phyloP scores from a whole-genome alignment of 1,140 invertebrate genomes.

The Arion vulgaris region DNA sequence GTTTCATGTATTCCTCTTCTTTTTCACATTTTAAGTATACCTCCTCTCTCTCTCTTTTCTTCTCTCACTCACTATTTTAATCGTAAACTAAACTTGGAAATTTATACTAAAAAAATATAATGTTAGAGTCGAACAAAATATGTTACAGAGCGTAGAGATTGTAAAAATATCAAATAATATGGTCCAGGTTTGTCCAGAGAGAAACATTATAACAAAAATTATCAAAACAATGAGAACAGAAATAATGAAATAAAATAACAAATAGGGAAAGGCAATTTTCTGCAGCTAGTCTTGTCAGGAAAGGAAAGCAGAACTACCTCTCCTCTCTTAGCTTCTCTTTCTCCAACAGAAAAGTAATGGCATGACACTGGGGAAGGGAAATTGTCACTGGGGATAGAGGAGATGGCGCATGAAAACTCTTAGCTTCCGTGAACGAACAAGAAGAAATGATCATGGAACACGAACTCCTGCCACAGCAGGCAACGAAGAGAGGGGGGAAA shows the following conservation, averaged over 20 bases:
- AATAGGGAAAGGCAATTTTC: conserved; percentile 5
- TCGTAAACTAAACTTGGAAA: too few species aligned
- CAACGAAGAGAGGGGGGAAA: background rate
- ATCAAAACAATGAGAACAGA: conserved; percentile 1
- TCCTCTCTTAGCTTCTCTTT: background rate
- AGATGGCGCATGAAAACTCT: background rate
- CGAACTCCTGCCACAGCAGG: background rate
- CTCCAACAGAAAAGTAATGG: background rate
- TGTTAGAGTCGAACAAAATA: too few species aligned
- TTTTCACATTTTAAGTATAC: too few species aligned
- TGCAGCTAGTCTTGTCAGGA: conserved; percentile 15
- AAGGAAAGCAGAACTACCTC: background rate
- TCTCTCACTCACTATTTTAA: too few species aligned
- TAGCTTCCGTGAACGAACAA: background rate
- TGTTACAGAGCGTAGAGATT: too few species aligned
- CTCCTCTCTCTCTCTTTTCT: too few species aligned
- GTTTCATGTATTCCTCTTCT: too few species aligned
- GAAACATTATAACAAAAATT: background rate
- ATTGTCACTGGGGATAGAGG: background rate
- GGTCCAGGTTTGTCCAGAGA: background rate
- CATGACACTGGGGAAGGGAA: background rate
- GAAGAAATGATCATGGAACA: background rate
- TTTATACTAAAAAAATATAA: too few species aligned
- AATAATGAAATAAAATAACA: conserved; percentile 13
- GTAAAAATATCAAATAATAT: background rate